Percentiles rank a stretch among this genome's conserved stretches.
Evolutionary conservation across 2,888 invertebrate species (phyloP).

Genomic region (Masnerella sp.): DNA sequence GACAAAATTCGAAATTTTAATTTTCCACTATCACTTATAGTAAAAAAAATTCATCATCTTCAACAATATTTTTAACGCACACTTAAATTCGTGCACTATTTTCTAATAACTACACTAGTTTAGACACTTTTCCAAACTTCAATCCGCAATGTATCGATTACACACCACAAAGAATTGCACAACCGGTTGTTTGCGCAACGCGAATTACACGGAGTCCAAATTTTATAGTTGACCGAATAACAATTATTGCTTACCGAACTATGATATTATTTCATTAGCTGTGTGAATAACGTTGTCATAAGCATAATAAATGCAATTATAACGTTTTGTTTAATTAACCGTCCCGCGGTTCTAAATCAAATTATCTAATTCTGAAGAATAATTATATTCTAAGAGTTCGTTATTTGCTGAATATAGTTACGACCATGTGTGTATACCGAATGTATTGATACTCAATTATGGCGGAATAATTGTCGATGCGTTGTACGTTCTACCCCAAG

Average conservation of each 20-base stretch:
- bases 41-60: no score
- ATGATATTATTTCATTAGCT: constrained; percentile 57
- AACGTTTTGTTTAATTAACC: constrained; percentile 59
- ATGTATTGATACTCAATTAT: constrained; percentile 54
- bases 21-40: no score
- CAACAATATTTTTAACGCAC: no score
- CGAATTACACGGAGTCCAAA: constrained; percentile 48
- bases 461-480: constrained; percentile 40
- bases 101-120: no score
- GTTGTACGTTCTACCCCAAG: constrained; percentile 15
- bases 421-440: constrained; percentile 11
- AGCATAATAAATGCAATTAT: constrained; percentile 57
- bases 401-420: constrained; percentile 53
- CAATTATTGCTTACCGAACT: constrained; percentile 57
- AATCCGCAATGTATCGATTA: constrained; percentile 33
- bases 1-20: no score
- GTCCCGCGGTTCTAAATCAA: constrained; percentile 47
- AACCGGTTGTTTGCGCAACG: constrained; percentile 13
- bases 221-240: constrained; percentile 55
- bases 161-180: constrained; percentile 28
- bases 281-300: constrained; percentile 53
- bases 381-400: constrained; percentile 50
- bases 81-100: no score
- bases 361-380: constrained; percentile 58
- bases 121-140: constrained; percentile 4